phyloP scores from a whole-genome alignment of 2,888 invertebrate genomes.

The Lithophane socia region DNA sequence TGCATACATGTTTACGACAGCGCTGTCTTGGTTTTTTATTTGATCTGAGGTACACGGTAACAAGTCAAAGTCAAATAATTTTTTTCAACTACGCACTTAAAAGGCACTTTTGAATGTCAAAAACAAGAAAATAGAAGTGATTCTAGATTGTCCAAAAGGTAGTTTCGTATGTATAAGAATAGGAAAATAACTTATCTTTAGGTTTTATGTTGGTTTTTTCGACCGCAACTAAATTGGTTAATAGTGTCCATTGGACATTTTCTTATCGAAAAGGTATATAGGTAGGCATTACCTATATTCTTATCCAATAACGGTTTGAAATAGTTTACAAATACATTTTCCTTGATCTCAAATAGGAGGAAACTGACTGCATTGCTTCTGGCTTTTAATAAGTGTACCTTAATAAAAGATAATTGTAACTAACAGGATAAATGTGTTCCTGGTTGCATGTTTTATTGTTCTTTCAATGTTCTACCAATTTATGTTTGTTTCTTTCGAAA shows the following conservation, averaged over 20 bases:
- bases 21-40: too few relatives aligned
- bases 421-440: slow-evolving; percentile 46
- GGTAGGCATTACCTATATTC: not conserved
- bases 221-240: not conserved
- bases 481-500: not conserved
- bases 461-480: not conserved
- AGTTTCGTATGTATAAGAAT: not conserved
- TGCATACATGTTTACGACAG: too few relatives aligned
- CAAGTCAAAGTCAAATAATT: not conserved
- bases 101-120: not conserved
- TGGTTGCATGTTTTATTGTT: not conserved
- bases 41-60: too few relatives aligned
- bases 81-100: not conserved
- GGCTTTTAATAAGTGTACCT: slow-evolving; percentile 17
- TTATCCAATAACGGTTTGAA: slow-evolving; percentile 18
- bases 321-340: slow-evolving; percentile 36
- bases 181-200: not conserved
- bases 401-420: slow-evolving; percentile 40
- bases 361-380: slow-evolving; percentile 21
- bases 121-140: not conserved
- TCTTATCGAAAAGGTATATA: slow-evolving; percentile 17
- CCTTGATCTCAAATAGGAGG: slow-evolving; percentile 47
- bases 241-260: not conserved
- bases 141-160: not conserved
- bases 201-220: not conserved